A percentile compares a stretch with the other conserved stretches of the same genome.
These are phyloP conservation scores for Pantala flavescens DNA, from an alignment of 1,140 invertebrate species.

Conservation along the genomic window DNA sequence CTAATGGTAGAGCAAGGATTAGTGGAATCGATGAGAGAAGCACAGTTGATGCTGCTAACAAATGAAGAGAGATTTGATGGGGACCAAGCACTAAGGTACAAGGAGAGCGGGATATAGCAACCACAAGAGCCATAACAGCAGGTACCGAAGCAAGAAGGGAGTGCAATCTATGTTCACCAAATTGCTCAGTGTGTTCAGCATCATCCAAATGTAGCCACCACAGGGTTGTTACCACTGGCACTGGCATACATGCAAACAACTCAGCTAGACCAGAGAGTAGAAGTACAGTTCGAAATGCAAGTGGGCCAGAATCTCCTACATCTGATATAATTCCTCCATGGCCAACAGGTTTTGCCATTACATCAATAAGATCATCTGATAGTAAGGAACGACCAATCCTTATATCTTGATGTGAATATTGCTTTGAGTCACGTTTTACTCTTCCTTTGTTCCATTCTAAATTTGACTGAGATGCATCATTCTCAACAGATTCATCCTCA, in stretches of 20 bases:
- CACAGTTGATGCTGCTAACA: background rate
- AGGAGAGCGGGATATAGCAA: background rate
- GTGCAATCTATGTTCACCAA: background rate
- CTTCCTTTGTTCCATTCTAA: background rate
- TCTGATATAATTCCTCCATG: background rate
- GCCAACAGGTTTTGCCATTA: background rate
- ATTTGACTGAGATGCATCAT: background rate
- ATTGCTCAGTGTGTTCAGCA: slow-evolving; percentile 12
- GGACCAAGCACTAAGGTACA: background rate
- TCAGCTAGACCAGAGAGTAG: background rate
- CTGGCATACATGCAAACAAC: background rate
- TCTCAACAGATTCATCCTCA: background rate
- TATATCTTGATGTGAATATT: background rate
- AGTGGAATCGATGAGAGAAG: background rate
- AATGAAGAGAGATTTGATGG: slow-evolving; percentile 11
- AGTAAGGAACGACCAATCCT: background rate
- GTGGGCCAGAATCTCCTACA: background rate
- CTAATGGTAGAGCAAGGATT: background rate
- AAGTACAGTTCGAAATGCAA: background rate
- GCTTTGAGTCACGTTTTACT: no score
- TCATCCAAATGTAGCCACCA: slow-evolving; percentile 15
- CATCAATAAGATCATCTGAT: background rate
- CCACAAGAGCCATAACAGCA: background rate
- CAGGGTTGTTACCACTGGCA: background rate
- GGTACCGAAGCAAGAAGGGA: background rate